phyloP scores from a whole-genome alignment of 2,888 invertebrate genomes.

The Oxycera nigricornis region DNA sequence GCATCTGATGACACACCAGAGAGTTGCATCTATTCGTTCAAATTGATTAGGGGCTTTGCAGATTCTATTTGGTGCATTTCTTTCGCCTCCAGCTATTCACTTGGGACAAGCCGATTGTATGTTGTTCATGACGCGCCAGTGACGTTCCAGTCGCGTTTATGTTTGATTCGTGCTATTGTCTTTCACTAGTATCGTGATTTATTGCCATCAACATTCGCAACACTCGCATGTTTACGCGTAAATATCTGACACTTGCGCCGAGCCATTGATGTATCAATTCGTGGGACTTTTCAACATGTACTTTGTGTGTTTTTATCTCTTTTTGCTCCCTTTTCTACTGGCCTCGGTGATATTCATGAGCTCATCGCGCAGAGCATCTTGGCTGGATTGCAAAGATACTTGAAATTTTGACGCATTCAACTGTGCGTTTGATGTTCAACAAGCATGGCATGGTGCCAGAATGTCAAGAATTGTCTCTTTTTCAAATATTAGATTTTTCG shows the following conservation, averaged over 20 bases:
- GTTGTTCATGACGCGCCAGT: neutral
- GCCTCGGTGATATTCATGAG: neutral
- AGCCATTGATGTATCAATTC: conserved; percentile 25
- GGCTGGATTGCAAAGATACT: neutral
- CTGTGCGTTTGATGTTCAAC: conserved; percentile 13
- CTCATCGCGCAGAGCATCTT: neutral
- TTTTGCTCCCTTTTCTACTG: neutral
- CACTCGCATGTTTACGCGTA: conserved; percentile 14
- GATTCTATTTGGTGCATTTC: neutral
- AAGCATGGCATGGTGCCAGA: conserved; percentile 1
- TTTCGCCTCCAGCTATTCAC: neutral
- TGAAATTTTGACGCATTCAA: conserved; percentile 8
- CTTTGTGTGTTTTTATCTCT: neutral
- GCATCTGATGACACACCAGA: conserved; percentile 6
- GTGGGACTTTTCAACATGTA: neutral
- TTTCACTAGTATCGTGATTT: conserved; percentile 28
- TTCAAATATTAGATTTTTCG: neutral
- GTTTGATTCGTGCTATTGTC: conserved; percentile 27
- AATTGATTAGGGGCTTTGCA: conserved; percentile 21
- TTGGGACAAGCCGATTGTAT: neutral
- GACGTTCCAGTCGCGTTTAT: conserved; percentile 16
- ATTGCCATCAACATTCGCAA: conserved; percentile 27
- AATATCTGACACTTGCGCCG: conserved; percentile 21
- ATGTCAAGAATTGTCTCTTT: conserved; percentile 1
- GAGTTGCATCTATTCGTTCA: conserved; percentile 18